These are phyloP conservation scores for Pseudorectes ferrugineus DNA, from an alignment of 2,113 vertebrate genomes.

Conservation along the genomic window DNA sequence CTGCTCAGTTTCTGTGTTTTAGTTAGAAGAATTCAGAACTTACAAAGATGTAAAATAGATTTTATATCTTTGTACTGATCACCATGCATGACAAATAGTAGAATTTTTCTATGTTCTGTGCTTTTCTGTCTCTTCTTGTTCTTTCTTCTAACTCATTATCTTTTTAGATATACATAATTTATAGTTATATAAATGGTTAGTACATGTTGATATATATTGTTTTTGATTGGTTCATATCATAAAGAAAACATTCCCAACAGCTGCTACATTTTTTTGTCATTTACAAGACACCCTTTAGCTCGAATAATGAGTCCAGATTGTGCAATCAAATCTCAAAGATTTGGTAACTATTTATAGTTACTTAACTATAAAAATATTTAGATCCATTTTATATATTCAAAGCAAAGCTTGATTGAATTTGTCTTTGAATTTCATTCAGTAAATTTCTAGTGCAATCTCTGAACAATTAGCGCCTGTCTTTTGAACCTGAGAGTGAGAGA, in stretches of 20 bases:
- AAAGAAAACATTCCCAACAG: not conserved
- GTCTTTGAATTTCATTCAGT: not conserved
- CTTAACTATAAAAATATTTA: not conserved
- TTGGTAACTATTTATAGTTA: not conserved
- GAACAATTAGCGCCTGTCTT: not conserved
- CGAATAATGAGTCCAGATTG: not conserved
- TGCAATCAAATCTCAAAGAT: not conserved
- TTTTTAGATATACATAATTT: not conserved
- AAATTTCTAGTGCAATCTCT: not conserved
- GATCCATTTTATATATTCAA: not conserved
- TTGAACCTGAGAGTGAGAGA: not conserved
- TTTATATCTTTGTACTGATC: not conserved
- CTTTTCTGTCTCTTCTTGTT: not conserved
- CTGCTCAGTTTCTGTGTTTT: not conserved
- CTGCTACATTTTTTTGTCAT: not conserved
- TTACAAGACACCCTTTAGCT: not conserved
- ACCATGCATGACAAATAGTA: not conserved
- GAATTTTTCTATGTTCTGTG: not conserved
- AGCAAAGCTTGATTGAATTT: not conserved
- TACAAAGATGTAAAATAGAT: not conserved
- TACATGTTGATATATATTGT: not conserved
- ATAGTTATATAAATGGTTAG: not conserved
- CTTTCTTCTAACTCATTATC: not conserved
- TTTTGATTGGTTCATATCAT: not conserved
- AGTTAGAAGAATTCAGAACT: not conserved